Percentiles rank a stretch among this genome's conserved stretches.
These are phyloP conservation scores for Parapsyche elsis DNA, from an alignment of 1,140 invertebrate species.

Conservation along the genomic window DNA sequence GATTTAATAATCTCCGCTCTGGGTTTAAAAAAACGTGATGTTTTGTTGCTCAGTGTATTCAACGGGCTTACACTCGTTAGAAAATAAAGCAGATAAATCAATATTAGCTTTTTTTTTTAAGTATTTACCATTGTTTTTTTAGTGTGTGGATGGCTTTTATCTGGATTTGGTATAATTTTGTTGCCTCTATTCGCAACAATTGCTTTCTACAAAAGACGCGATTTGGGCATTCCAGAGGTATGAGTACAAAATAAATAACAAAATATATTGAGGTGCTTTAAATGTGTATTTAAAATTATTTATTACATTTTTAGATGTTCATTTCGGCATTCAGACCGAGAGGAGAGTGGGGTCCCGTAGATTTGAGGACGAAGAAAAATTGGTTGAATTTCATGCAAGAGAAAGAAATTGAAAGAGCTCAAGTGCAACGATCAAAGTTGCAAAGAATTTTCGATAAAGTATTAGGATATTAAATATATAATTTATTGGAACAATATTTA, in stretches of 20 bases:
- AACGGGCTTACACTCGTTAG: too few species aligned
- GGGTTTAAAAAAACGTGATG: too few species aligned
- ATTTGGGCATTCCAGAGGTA: slow-evolving; percentile 13
- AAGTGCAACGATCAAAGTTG: neutral
- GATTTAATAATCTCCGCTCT: too few species aligned
- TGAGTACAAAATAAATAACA: neutral
- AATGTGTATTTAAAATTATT: slow-evolving; percentile 1
- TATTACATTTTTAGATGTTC: slow-evolving; percentile 45
- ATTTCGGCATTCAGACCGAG: slow-evolving; percentile 38
- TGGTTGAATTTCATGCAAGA: slow-evolving; percentile 47
- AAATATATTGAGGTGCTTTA: neutral
- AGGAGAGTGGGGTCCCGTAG: slow-evolving; percentile 44
- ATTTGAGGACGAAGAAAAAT: slow-evolving; percentile 45
- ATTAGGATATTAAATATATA: slow-evolving; percentile 48
- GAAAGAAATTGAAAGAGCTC: slow-evolving; percentile 38
- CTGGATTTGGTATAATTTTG: slow-evolving; percentile 68
- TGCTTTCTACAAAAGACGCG: slow-evolving; percentile 63
- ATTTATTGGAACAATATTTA: neutral
- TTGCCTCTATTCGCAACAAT: slow-evolving; percentile 69
- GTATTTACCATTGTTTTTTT: slow-evolving; percentile 25
- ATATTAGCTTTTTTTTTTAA: too few species aligned
- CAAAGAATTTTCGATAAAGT: slow-evolving; percentile 38
- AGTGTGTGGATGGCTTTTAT: slow-evolving; percentile 70
- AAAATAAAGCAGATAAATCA: too few species aligned
- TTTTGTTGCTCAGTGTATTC: too few species aligned